Percentiles rank a stretch among this genome's conserved stretches.
Conservation (phyloP, 35 echinoderm and acorn worm species). For the Eucidaris tribuloides region DNA sequence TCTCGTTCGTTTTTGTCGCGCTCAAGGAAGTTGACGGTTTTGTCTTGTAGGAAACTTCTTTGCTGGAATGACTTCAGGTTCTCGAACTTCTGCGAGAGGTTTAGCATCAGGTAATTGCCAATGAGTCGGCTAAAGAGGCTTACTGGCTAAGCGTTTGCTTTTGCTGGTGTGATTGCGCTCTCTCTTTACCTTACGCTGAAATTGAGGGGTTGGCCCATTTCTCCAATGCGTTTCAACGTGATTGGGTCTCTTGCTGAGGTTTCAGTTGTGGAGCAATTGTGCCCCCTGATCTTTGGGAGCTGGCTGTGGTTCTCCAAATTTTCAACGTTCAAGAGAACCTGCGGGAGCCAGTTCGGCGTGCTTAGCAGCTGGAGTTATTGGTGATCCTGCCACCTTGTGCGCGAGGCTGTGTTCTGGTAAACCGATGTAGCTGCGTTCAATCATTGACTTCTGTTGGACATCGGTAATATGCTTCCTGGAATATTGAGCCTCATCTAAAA, state of each 20-base stretch:
- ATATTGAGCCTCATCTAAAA: slow-evolving; percentile 4
- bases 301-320: not conserved
- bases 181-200: no score
- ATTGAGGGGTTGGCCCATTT: no score
- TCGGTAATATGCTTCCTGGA: not conserved
- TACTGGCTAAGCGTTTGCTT: no score
- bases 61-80: slow-evolving; percentile 23
- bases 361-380: not conserved
- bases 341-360: not conserved
- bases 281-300: not conserved
- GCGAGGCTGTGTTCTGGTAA: not conserved
- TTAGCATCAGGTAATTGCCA: slow-evolving; percentile 10
- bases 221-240: no score
- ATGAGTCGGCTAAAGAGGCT: no score
- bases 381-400: not conserved
- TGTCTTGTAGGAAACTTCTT: slow-evolving; percentile 2
- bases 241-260: no score
- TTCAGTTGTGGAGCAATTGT: not conserved
- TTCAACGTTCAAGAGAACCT: not conserved
- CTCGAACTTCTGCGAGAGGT: slow-evolving; percentile 39
- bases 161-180: no score
- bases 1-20: no score
- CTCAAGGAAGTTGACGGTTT: not conserved
- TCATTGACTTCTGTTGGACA: not conserved
- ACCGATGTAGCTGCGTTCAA: slow-evolving; percentile 10